Evolutionary conservation across 2,797 vertebrate species (phyloP).

Genomic region (Peromyscus eremicus): DNA sequence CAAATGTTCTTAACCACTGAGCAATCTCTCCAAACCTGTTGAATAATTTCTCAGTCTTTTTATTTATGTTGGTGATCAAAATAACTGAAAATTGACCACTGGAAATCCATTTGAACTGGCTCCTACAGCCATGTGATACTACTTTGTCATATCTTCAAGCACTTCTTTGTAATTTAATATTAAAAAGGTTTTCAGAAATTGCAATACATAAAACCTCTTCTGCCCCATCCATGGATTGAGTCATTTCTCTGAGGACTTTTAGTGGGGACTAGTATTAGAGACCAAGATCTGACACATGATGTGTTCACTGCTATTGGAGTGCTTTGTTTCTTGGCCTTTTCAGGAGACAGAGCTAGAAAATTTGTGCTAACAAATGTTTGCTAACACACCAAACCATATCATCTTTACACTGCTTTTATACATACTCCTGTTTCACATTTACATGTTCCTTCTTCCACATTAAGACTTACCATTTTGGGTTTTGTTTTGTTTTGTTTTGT

Average conservation of each 20-base stretch:
- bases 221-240: neutral
- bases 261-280: neutral
- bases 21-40: neutral
- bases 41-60: neutral
- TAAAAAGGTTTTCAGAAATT: neutral
- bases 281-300: neutral
- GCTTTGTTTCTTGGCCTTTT: neutral
- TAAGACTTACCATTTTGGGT: neutral
- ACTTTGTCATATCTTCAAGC: neutral
- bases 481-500: neutral
- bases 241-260: neutral
- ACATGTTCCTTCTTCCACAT: neutral
- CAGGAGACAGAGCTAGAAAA: neutral
- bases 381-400: neutral
- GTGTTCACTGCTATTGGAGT: neutral
- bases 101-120: neutral
- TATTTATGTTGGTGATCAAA: neutral
- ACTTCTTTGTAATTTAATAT: neutral
- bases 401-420: neutral
- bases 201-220: neutral
- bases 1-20: neutral
- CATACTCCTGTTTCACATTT: neutral
- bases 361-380: no score
- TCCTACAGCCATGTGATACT: neutral
- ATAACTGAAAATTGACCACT: neutral